Evolutionary conservation across 2,797 vertebrate species (phyloP).

Genomic region (Mormyrops attenuatus): DNA sequence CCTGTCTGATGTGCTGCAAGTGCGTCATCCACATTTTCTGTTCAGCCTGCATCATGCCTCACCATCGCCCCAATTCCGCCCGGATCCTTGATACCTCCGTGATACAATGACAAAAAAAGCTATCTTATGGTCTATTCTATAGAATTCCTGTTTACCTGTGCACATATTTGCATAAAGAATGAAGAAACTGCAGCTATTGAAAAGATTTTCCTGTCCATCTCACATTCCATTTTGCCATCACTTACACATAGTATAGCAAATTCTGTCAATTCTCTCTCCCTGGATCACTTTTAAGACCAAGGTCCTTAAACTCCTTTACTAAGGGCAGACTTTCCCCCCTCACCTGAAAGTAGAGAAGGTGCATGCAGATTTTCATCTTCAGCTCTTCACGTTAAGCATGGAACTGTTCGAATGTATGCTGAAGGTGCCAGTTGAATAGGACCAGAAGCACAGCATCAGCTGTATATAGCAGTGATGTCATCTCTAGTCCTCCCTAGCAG

Average conservation of each 20-base stretch:
- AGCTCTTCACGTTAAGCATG: not conserved
- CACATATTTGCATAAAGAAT: not conserved
- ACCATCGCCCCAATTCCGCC: too few relatives aligned
- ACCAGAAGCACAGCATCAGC: not conserved
- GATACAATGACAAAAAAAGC: not conserved
- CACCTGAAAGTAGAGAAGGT: not conserved
- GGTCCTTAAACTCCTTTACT: not conserved
- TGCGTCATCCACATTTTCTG: too few relatives aligned
- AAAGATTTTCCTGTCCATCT: not conserved
- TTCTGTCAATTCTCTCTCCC: too few relatives aligned
- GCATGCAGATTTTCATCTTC: not conserved
- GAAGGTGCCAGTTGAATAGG: not conserved
- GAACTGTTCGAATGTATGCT: not conserved
- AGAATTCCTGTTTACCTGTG: not conserved
- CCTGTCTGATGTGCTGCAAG: too few relatives aligned
- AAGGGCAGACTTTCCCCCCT: not conserved
- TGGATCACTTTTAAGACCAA: not conserved
- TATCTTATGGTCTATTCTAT: not conserved
- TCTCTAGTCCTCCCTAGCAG: not conserved
- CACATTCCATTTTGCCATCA: not conserved
- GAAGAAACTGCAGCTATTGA: not conserved
- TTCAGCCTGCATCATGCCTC: too few relatives aligned
- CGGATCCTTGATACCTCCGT: not conserved
- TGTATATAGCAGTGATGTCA: not conserved
- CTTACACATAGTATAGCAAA: not conserved